These are phyloP conservation scores for Datnioides undecimradiatus DNA, from an alignment of 2,113 vertebrate genomes.

Conservation along the genomic window DNA sequence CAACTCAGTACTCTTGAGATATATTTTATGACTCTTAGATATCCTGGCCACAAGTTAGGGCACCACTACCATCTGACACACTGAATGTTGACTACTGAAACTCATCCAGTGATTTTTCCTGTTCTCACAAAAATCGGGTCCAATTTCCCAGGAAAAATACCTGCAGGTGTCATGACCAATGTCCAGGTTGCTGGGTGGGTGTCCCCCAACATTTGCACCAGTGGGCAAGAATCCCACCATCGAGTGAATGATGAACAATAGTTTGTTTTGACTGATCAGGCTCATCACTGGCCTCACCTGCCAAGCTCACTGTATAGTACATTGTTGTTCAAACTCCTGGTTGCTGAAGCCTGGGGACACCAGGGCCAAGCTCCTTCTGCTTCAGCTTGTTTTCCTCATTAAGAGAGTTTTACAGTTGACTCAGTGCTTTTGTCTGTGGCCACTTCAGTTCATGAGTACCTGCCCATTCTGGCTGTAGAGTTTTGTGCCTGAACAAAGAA, in stretches of 20 bases:
- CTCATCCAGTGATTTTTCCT: too few relatives aligned
- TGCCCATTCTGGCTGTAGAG: neutral
- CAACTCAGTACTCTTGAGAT: neutral
- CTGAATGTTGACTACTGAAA: too few relatives aligned
- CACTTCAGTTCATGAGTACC: neutral
- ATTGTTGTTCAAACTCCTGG: too few relatives aligned
- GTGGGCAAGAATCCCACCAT: neutral
- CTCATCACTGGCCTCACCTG: neutral
- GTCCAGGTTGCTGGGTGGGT: too few relatives aligned
- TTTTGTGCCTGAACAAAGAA: neutral
- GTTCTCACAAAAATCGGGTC: too few relatives aligned
- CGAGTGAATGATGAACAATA: neutral
- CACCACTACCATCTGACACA: neutral
- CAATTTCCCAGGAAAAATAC: too few relatives aligned
- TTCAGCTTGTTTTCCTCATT: neutral
- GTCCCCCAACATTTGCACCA: too few relatives aligned
- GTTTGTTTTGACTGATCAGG: neutral
- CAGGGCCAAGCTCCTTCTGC: neutral
- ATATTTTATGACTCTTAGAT: neutral
- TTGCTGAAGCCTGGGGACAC: too few relatives aligned
- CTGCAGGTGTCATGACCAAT: too few relatives aligned
- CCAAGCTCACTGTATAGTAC: too few relatives aligned
- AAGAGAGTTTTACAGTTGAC: neutral
- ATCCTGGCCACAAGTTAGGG: neutral
- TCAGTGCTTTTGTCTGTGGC: neutral